phyloP scores from a whole-genome alignment of 2,113 vertebrate genomes.

The Microcebus jonahi region DNA sequence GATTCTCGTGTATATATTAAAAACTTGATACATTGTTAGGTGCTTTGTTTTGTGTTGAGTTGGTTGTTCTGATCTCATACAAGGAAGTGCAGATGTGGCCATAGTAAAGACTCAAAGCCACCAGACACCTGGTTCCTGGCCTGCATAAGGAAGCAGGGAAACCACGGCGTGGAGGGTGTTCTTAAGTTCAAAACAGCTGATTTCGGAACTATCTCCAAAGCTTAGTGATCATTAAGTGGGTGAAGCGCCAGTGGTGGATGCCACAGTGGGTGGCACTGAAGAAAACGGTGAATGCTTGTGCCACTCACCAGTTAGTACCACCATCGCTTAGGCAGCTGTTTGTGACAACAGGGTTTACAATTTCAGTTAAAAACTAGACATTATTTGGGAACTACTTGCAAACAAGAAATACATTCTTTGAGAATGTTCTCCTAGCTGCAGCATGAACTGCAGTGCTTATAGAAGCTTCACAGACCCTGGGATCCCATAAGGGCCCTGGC shows the following conservation, averaged over 20 bases:
- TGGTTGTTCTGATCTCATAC: neutral
- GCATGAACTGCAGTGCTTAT: neutral
- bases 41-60: neutral
- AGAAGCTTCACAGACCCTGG: rapidly evolving
- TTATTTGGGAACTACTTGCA: neutral
- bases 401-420: neutral
- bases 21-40: neutral
- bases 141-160: neutral
- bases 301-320: neutral
- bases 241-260: too few species aligned
- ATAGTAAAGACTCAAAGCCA: neutral
- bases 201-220: neutral
- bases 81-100: neutral
- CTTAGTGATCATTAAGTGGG: neutral
- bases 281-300: neutral
- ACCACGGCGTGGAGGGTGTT: neutral
- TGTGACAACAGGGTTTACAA: neutral
- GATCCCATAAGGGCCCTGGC: neutral
- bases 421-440: neutral
- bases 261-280: neutral
- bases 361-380: neutral
- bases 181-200: neutral
- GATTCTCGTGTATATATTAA: neutral
- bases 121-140: neutral
- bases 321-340: neutral